A percentile compares a stretch with the other conserved stretches of the same genome.
phyloP scores from a whole-genome alignment of 2,888 invertebrate species.

The Philereme vetulata region DNA sequence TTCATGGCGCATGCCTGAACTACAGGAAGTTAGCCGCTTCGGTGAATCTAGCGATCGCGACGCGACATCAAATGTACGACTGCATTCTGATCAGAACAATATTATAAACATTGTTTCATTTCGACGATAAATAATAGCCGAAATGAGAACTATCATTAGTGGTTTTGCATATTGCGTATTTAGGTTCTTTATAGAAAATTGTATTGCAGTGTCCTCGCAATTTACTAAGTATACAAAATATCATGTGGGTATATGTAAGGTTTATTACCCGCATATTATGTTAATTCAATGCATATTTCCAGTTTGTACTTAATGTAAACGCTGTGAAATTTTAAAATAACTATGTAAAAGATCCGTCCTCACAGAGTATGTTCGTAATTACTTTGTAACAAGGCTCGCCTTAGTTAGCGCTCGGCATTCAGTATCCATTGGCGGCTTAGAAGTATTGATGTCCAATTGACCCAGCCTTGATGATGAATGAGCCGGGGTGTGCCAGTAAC shows the following conservation, averaged over 20 bases:
- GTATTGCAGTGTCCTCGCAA: conserved; percentile 62
- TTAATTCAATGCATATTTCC: conserved; percentile 60
- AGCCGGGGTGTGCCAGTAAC: conserved; percentile 69
- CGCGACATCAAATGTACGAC: conserved; percentile 59
- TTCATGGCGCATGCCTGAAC: conserved; percentile 67
- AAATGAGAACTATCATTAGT: conserved; percentile 26
- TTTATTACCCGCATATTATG: conserved; percentile 75
- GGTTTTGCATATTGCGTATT: conserved; percentile 47
- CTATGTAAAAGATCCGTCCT: conserved; percentile 47
- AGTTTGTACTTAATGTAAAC: conserved; percentile 54
- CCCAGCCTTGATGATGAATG: conserved; percentile 65
- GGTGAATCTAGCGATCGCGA: conserved; percentile 61
- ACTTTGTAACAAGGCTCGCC: conserved; percentile 47
- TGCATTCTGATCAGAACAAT: conserved; percentile 56
- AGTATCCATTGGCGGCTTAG: conserved; percentile 51
- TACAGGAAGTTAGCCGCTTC: conserved; percentile 74
- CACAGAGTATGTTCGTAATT: conserved; percentile 43
- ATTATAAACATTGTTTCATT: conserved; percentile 41
- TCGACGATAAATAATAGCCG: conserved; percentile 35
- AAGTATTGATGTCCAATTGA: conserved; percentile 63
- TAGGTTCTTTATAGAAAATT: conserved; percentile 48
- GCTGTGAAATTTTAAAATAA: conserved; percentile 57
- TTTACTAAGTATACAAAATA: conserved; percentile 52
- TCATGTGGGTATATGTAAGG: conserved; percentile 69
- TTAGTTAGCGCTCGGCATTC: conserved; percentile 45